phyloP scores from a whole-genome alignment of 1,140 invertebrate genomes.

The Lutraria rhynchaena region DNA sequence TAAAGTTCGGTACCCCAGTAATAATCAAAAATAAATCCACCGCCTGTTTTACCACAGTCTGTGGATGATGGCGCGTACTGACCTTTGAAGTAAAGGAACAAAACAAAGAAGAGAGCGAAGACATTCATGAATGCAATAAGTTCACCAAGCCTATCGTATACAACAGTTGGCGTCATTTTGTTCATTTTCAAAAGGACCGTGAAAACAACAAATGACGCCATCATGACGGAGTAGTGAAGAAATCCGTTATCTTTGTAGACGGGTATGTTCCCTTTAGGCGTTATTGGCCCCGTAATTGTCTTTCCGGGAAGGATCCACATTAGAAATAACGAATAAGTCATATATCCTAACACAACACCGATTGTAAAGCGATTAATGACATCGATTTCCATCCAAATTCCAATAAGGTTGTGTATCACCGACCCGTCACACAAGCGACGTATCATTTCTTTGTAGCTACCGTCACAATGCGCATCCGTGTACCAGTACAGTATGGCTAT shows the following conservation, averaged over 20 bases:
- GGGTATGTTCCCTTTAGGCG: constrained; percentile 83
- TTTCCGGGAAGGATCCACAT: constrained; percentile 82
- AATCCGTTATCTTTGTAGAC: constrained; percentile 85
- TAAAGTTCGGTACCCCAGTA: constrained; percentile 86
- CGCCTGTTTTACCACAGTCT: constrained; percentile 77
- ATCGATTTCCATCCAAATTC: constrained; percentile 73
- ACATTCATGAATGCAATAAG: constrained; percentile 83
- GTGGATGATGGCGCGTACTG: constrained; percentile 76
- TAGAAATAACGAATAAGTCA: constrained; percentile 71
- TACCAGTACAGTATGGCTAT: constrained; percentile 78
- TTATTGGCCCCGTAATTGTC: constrained; percentile 83
- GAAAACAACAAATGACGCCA: constrained; percentile 78
- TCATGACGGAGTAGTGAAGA: constrained; percentile 82
- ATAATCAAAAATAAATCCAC: constrained; percentile 84
- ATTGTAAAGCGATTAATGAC: constrained; percentile 67
- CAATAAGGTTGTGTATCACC: constrained; percentile 57
- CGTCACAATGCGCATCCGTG: constrained; percentile 72
- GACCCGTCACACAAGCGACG: constrained; percentile 59
- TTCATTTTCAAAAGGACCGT: constrained; percentile 73
- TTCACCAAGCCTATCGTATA: constrained; percentile 84
- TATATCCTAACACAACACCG: constrained; percentile 74
- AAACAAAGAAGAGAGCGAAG: constrained; percentile 83
- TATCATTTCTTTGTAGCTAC: constrained; percentile 72
- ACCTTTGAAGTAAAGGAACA: constrained; percentile 82
- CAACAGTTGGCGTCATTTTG: constrained; percentile 74